Base-by-base conservation (phyloP, 2,113 vertebrate species). In the Willisornis vidua region DNA sequence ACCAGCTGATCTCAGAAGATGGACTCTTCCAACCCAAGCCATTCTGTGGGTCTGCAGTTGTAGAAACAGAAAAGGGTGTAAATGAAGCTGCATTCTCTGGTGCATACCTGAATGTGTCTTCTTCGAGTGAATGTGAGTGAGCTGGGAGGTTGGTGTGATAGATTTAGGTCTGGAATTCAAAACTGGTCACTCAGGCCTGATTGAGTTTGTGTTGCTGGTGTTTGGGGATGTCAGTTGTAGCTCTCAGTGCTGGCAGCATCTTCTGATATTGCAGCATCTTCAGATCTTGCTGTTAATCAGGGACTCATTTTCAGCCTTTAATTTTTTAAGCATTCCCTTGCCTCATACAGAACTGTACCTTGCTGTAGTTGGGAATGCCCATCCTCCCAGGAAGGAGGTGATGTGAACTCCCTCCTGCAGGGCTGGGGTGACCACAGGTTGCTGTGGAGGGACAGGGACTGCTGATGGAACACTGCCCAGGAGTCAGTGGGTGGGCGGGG, bases 41-140 rank as follows among this genome's bases (percentile, higher is more conserved):
- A 5, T 15, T 91, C 7, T 8, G 33, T 78, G 48, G 9, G 52
- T 39, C 20, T 79, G 1, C 13, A 65, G 22, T 10, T 67, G 37
- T n/a, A 25, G 23, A 51, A 59, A 17, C 33, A 61, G 26, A 29
- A 24, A 4, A 1, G 9, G 19, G 20, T 65, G 26, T 45, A 57
- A 86, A 55, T 35, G 33, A 33, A 70, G 29, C 26, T 2, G 2
- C 12, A 2, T 68, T 63, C 35, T 80, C 15, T 63, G 48, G 45
- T 3, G 18, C 6, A 0, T 24, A 2, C 2, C 22, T 37, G 31
- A 35, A 58, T 59, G 79, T 39, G 57, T 33, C n/a, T 80, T 76
- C 6, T 19, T 45, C 66, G 13, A 37, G 66, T 45, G 12, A 18
- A 0, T 10, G 7, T 16, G 29, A 39, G 16, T 0, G 7, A 89